phyloP scores from a whole-genome alignment of 2,888 invertebrate species.

The Nomada fucata region DNA sequence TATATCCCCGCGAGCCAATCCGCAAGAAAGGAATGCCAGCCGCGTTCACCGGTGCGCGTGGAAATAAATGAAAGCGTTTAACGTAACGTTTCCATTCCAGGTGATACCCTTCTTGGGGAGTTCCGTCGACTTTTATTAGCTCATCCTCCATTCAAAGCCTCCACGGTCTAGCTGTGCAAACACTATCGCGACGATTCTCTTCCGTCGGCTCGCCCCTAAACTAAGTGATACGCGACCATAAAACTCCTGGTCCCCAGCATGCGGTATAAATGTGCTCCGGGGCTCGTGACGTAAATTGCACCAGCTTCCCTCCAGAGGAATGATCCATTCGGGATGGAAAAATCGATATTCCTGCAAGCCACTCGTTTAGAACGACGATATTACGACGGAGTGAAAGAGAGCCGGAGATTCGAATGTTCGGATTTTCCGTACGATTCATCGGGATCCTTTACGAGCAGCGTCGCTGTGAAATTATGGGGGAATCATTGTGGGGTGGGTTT shows the following conservation, averaged over 20 bases:
- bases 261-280: constrained; percentile 12
- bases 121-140: constrained; percentile 12
- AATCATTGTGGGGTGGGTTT: not conserved
- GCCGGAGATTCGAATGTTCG: constrained; percentile 1
- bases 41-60: not conserved
- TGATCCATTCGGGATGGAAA: constrained; percentile 18
- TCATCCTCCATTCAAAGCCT: not conserved
- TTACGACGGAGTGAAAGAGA: not conserved
- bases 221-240: constrained; percentile 14
- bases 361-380: not conserved
- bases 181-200: constrained; percentile 28
- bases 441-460: constrained; percentile 9
- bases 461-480: not conserved
- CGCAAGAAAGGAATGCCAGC: not conserved
- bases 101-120: constrained; percentile 12
- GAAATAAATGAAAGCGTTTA: constrained; percentile 30
- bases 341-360: constrained; percentile 10
- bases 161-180: constrained; percentile 3
- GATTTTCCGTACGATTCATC: constrained; percentile 1
- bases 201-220: constrained; percentile 14
- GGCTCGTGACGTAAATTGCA: constrained; percentile 22
- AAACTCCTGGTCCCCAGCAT: not conserved
- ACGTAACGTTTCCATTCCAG: constrained; percentile 10
- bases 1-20: not conserved
- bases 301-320: not conserved